Conservation (phyloP, 2,797 vertebrate genomes). For the Diceros bicornis region DNA sequence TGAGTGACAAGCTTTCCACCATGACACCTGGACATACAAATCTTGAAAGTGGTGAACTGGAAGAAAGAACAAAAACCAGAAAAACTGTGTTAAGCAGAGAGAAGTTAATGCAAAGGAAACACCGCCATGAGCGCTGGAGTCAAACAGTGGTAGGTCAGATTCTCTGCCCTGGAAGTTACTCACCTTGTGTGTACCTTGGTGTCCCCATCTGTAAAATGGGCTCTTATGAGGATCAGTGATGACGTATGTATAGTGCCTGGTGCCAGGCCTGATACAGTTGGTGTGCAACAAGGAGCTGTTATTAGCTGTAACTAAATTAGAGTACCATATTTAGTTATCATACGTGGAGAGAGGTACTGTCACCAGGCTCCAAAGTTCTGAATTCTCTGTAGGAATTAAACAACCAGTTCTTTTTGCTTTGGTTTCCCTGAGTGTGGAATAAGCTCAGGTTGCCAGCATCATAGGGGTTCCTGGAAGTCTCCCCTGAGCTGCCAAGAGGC, state of each 20-base stretch:
- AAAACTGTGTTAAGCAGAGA: background rate
- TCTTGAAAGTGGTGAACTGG: background rate
- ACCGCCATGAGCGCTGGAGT: rapidly evolving
- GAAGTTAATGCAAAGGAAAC: background rate
- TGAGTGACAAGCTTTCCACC: background rate
- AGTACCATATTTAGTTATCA: background rate
- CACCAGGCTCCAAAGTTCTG: background rate
- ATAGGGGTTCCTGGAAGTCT: background rate
- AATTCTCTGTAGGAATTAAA: background rate
- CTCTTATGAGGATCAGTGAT: background rate
- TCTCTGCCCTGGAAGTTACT: background rate
- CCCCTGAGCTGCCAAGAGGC: background rate
- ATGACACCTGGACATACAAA: background rate
- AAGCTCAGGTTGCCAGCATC: background rate
- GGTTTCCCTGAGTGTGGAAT: background rate
- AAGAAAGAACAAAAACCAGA: background rate
- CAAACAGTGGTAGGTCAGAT: background rate
- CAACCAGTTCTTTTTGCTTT: background rate
- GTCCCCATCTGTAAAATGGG: background rate
- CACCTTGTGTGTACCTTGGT: too few relatives aligned
- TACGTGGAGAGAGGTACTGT: rapidly evolving
- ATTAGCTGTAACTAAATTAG: background rate
- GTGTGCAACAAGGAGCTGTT: too few relatives aligned
- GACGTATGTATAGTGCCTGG: background rate
- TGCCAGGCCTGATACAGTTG: background rate